These are phyloP conservation scores for Danio tinwini DNA, from an alignment of 2,797 vertebrate genomes.

Conservation along the genomic window DNA sequence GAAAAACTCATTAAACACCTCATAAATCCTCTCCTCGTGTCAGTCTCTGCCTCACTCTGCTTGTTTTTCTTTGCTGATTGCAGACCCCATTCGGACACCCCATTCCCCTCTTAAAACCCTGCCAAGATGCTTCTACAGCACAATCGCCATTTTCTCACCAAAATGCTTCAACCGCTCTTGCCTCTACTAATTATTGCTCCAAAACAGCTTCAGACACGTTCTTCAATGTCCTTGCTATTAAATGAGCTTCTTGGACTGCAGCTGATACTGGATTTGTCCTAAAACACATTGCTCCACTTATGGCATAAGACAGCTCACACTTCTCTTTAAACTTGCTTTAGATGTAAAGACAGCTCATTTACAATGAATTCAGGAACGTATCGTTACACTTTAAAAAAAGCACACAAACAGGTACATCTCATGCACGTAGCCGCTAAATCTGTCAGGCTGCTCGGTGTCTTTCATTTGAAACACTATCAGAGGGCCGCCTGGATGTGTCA, in stretches of 20 bases:
- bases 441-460: not conserved
- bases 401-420: no score
- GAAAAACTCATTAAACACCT: conserved; percentile 8
- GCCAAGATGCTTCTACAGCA: not conserved
- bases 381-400: conserved; percentile 1
- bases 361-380: no score
- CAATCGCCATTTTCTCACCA: not conserved
- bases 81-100: conserved; percentile 13
- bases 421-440: not conserved
- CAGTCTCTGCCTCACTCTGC: not conserved
- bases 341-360: no score
- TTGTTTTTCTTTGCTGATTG: conserved; percentile 30
- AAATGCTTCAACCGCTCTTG: not conserved
- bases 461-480: conserved; percentile 12
- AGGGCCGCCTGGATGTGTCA: not conserved
- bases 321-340: no score
- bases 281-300: no score
- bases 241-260: no score
- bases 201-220: conserved; percentile 5
- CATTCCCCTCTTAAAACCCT: conserved; percentile 18
- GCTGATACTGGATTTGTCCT: no score
- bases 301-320: no score
- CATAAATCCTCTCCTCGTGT: conserved; percentile 29
- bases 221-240: no score
- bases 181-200: conserved; percentile 26